Evolutionary conservation across 2,888 invertebrate species (phyloP).

Genomic region (Falcaria lacertinaria): DNA sequence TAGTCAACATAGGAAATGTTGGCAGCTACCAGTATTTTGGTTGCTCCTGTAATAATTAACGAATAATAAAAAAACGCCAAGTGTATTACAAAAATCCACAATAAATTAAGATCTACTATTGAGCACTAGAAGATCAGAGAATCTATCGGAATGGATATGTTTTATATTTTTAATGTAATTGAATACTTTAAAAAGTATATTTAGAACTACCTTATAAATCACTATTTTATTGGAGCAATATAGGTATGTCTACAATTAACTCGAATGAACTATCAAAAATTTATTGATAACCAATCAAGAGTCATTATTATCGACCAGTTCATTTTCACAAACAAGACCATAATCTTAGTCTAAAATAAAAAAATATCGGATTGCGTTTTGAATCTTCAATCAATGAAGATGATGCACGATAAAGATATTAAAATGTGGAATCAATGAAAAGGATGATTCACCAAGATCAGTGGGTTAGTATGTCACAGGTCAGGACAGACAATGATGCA

Average conservation of each 20-base stretch:
- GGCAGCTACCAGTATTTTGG: too few relatives aligned
- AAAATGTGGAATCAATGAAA: too few relatives aligned
- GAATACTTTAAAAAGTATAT: neutral
- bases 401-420: too few relatives aligned
- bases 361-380: neutral
- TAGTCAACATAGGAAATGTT: too few relatives aligned
- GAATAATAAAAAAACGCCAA: too few relatives aligned
- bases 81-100: too few relatives aligned
- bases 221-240: neutral
- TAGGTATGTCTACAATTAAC: neutral
- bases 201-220: neutral
- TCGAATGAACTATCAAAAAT: neutral
- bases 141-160: too few relatives aligned
- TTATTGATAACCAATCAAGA: neutral
- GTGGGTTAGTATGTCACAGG: slow-evolving; percentile 29
- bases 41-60: too few relatives aligned
- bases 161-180: neutral
- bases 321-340: neutral
- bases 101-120: too few relatives aligned
- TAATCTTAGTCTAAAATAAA: too few relatives aligned
- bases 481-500: slow-evolving; percentile 15
- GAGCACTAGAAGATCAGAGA: too few relatives aligned
- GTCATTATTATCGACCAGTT: neutral
- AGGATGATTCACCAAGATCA: neutral
- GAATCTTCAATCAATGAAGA: neutral